phyloP scores from a whole-genome alignment of 2,113 vertebrate genomes.

The Phyllostomus discolor region DNA sequence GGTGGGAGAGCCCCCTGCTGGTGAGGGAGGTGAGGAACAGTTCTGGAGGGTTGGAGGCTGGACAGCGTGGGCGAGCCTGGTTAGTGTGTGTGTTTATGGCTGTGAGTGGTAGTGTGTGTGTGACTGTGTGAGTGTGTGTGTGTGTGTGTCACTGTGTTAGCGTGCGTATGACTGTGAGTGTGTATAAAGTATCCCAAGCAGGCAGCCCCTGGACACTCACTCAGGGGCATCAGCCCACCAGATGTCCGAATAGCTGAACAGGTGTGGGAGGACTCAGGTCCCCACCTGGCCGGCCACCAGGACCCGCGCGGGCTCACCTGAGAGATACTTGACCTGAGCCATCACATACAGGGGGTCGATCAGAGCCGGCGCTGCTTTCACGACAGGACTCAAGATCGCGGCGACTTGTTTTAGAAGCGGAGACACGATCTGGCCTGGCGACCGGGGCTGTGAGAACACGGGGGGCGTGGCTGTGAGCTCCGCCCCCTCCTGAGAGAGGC shows the following conservation, averaged over 20 bases:
- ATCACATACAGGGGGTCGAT: constrained; percentile 74
- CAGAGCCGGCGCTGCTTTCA: constrained; percentile 78
- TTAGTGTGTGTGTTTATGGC: accelerated
- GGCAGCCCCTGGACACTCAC: background rate
- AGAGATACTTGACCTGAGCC: constrained; percentile 81
- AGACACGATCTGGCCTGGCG: constrained; percentile 76
- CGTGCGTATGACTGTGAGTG: no score
- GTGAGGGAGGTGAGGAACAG: background rate
- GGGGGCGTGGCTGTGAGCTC: background rate
- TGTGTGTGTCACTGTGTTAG: background rate
- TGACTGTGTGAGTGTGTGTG: no score
- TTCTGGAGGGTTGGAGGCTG: background rate
- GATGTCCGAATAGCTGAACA: background rate
- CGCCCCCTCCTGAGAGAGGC: background rate
- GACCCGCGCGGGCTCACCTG: constrained; percentile 72
- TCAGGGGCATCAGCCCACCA: background rate
- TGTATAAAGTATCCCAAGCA: background rate
- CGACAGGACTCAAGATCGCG: constrained; percentile 76
- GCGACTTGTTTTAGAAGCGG: constrained; percentile 79
- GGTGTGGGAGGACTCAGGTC: background rate
- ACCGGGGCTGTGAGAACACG: constrained; percentile 53
- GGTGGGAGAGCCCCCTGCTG: background rate
- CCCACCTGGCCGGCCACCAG: no score
- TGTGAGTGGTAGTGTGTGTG: accelerated
- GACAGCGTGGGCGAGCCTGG: no score